These are phyloP conservation scores for Ceratitis capitata DNA, from an alignment of 1,140 invertebrate species.

Conservation along the genomic window DNA sequence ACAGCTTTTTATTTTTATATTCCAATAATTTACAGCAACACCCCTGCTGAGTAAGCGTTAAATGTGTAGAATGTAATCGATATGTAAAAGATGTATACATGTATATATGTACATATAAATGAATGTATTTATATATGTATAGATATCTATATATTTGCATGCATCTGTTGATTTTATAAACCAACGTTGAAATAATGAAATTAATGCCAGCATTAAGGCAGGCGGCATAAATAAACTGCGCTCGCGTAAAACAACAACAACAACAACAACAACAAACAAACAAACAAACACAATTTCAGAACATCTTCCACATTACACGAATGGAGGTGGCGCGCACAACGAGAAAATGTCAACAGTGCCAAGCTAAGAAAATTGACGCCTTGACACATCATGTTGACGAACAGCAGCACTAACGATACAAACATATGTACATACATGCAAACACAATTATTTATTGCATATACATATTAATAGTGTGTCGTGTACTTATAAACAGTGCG, in stretches of 20 bases:
- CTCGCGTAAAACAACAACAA: neutral
- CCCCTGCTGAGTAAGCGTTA: neutral
- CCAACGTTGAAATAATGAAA: conserved; percentile 19
- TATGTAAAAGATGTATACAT: neutral
- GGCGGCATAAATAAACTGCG: neutral
- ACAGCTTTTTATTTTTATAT: neutral
- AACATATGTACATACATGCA: neutral
- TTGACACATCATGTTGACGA: neutral
- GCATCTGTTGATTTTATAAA: conserved; percentile 21
- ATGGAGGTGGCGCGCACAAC: neutral
- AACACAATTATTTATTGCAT: too few relatives aligned
- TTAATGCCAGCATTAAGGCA: neutral
- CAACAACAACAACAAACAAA: neutral
- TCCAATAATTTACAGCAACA: neutral
- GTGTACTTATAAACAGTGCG: neutral
- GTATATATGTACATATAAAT: neutral
- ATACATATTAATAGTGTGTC: too few relatives aligned
- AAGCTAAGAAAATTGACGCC: conserved; percentile 11
- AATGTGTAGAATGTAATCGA: neutral
- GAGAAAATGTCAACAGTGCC: neutral
- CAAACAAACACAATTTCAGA: conserved; percentile 1
- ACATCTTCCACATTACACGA: neutral
- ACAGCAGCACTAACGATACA: neutral
- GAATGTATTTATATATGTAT: neutral
- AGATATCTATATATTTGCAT: too few relatives aligned